Evolutionary conservation across 37 sponge, comb jelly and placozoan species (phyloP), one percentile per base, ranked within the genome.

Genomic region (Dysidea cf. avara): DNA sequence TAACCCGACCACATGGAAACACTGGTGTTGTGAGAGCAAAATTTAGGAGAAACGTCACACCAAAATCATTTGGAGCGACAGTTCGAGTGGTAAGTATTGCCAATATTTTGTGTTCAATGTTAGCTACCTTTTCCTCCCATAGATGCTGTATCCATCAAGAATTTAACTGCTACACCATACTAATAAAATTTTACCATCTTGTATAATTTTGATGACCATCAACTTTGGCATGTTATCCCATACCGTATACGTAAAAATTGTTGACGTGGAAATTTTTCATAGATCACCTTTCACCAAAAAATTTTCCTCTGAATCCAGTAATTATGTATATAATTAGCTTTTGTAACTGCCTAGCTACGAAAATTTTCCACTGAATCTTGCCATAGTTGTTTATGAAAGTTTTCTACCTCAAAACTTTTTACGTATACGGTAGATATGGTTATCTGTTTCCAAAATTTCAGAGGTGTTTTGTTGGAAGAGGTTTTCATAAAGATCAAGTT

Each of bases 71-170:
- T 83, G 99, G 99, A 20, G 96, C 96, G 0, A 86, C 94, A 47
- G 83, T 99, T n/a, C 73, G 91, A 90, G 97, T 97, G 91, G 95
- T 94, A 40, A 82, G 94, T 69, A 11, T 43, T 43, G 7, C 5
- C 9, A 12, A 35, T n/a, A 22, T 37, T 9, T 7, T 39, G 13
- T 72, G 43, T 12, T 5, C 9, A 43, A 43, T 43, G 9, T 9
- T 9, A 43, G 5, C 9, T 12, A 12, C 28, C 35, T 32, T n/a
- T 62, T 13, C 9, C 28, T 48, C 2, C 33, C 46, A 11, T 69
- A 93, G 94, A 96, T 96, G 97, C 66, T 96, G 78, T 96, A 92
- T 71, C 97, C 97, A 35, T 96, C 97, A 68, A 89, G 97, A 90
- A 60, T 96, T 31, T 96, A 76, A 52, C 24, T 26, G n/a, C n/a